Evolutionary conservation across 2,888 invertebrate genomes (phyloP).

Genomic region (Drosophila quinaria): DNA sequence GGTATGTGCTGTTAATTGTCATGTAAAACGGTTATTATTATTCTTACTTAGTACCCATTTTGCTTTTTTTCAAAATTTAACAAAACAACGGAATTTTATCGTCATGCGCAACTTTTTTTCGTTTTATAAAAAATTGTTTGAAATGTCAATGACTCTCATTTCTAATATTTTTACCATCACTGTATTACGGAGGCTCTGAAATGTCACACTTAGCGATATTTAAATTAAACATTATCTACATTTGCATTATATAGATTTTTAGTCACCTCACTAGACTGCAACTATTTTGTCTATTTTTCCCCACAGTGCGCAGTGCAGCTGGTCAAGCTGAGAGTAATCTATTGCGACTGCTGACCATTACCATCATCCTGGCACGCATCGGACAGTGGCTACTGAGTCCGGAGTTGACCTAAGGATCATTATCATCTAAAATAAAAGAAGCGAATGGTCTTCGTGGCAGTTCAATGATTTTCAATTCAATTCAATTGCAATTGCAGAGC

Average conservation of each 20-base stretch:
- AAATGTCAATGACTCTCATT: too few species aligned
- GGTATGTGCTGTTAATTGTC: constrained; percentile 85
- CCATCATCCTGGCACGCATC: constrained; percentile 71
- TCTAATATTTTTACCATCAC: too few species aligned
- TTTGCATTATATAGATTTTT: too few species aligned
- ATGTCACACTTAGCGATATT: too few species aligned
- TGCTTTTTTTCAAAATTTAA: too few species aligned
- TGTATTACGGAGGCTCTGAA: too few species aligned
- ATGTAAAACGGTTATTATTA: not conserved
- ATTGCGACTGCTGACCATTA: constrained; percentile 71
- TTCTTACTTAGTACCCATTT: too few species aligned
- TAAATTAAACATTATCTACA: too few species aligned
- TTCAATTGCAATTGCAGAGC: constrained; percentile 78
- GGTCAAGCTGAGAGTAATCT: constrained; percentile 60
- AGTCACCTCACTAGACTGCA: not conserved
- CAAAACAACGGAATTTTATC: too few species aligned
- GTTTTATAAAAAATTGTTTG: too few species aligned
- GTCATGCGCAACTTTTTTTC: too few species aligned
- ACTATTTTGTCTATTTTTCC: constrained; percentile 1
- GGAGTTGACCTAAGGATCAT: constrained; percentile 65
- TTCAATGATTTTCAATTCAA: constrained; percentile 67
- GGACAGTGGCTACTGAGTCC: constrained; percentile 77
- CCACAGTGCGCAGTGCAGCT: constrained; percentile 77
- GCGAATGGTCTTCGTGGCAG: constrained; percentile 14
- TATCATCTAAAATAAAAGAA: not conserved